These are phyloP conservation scores for Macroglossus sobrinus DNA, from an alignment of 2,113 vertebrate species.

Conservation along the genomic window DNA sequence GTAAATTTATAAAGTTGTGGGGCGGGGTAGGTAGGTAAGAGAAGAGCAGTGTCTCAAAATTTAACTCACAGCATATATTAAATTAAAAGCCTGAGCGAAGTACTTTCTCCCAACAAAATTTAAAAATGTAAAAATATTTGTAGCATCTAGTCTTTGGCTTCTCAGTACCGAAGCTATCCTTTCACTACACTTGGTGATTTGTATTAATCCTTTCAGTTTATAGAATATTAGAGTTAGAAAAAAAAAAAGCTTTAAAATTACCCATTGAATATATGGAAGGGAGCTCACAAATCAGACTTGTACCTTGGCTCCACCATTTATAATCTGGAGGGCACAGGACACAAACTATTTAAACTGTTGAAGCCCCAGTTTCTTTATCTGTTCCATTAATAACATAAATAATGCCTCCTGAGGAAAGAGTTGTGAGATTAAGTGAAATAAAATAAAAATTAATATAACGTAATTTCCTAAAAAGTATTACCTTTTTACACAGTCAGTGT, in stretches of 20 bases:
- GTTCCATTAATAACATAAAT: neutral
- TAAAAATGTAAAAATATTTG: neutral
- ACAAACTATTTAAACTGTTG: neutral
- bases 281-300: neutral
- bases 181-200: neutral
- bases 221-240: neutral
- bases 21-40: neutral
- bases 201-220: neutral
- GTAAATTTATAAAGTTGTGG: neutral
- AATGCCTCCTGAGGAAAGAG: neutral
- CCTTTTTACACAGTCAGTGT: neutral
- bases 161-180: neutral
- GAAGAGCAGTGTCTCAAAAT: neutral
- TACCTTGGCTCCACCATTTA: neutral
- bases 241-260: neutral
- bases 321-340: neutral
- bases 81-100: neutral
- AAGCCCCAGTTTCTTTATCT: neutral
- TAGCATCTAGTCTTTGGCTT: neutral
- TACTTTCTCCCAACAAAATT: neutral
- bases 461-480: neutral
- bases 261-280: neutral
- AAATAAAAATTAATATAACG: neutral
- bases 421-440: neutral
- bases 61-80: neutral